These are phyloP conservation scores for Apogon hyalosoma DNA, from an alignment of 2,797 vertebrate genomes.

Conservation along the genomic window DNA sequence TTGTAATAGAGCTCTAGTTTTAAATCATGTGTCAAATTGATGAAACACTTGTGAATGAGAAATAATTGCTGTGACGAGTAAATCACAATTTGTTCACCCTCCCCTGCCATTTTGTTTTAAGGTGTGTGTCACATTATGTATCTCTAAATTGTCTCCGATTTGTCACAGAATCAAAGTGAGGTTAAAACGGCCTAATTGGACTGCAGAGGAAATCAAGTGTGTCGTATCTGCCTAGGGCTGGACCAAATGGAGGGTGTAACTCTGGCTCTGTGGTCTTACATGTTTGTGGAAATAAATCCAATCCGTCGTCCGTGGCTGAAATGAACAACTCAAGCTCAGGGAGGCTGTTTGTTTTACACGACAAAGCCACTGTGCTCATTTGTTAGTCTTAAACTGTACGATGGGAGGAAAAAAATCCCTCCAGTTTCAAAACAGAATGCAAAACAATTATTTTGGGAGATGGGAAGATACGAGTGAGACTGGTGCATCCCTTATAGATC, in stretches of 20 bases:
- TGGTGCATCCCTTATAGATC: constrained; percentile 49
- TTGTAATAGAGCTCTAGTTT: constrained; percentile 48
- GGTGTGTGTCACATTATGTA: constrained; percentile 60
- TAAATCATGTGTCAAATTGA: constrained; percentile 66
- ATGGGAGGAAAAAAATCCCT: constrained; percentile 18
- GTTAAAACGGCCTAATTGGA: constrained; percentile 70
- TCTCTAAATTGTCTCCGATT: constrained; percentile 74
- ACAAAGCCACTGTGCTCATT: constrained; percentile 33
- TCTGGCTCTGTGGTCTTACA: constrained; percentile 23
- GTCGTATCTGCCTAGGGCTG: constrained; percentile 53
- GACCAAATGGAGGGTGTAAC: constrained; percentile 40
- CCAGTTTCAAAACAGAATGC: constrained; percentile 55
- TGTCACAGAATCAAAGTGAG: constrained; percentile 70
- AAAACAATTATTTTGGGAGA: constrained; percentile 64
- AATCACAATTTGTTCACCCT: constrained; percentile 61
- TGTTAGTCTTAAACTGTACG: constrained; percentile 45
- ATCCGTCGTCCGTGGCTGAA: constrained; percentile 16
- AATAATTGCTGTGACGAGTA: constrained; percentile 70
- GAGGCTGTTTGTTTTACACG: constrained; percentile 32
- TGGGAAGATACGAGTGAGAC: constrained; percentile 20
- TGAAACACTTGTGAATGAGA: constrained; percentile 67
- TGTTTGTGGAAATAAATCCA: constrained; percentile 33
- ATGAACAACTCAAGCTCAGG: constrained; percentile 21
- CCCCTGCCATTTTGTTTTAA: constrained; percentile 61
- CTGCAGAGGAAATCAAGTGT: constrained; percentile 58